These are phyloP conservation scores for Mustela nigripes DNA, from an alignment of 2,113 vertebrate genomes.

Conservation along the genomic window DNA sequence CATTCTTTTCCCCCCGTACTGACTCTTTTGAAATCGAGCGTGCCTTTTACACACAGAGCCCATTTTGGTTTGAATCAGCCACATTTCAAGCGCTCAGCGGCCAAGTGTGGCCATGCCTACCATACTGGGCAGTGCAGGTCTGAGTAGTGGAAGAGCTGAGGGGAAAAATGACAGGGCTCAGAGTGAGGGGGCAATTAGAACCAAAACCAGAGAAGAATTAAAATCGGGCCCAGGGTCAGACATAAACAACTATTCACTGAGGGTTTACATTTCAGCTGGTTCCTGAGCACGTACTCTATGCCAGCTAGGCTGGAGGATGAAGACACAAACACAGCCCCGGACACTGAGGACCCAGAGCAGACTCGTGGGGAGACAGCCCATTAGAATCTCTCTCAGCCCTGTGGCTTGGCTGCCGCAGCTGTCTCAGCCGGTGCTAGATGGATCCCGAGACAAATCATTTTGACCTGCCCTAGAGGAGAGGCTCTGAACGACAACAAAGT, in stretches of 20 bases:
- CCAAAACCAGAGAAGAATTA: background rate
- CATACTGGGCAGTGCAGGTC: rapidly evolving
- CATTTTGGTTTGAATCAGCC: background rate
- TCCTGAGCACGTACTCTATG: background rate
- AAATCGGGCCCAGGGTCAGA: background rate
- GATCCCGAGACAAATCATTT: background rate
- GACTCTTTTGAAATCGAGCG: background rate
- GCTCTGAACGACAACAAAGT: background rate
- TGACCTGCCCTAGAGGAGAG: background rate
- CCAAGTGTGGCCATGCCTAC: background rate
- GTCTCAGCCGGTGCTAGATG: background rate
- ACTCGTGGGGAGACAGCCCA: background rate
- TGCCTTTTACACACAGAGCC: background rate
- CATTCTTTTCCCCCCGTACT: background rate
- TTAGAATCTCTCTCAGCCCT: background rate
- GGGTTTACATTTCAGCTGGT: background rate
- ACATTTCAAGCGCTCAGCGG: background rate
- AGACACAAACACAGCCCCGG: background rate
- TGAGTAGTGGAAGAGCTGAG: background rate
- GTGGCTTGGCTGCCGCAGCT: rapidly evolving
- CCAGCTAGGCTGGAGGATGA: background rate
- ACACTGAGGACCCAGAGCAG: background rate
- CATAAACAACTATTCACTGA: background rate
- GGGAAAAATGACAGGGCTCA: background rate
- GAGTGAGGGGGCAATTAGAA: background rate